Percentiles rank a stretch among this genome's conserved stretches.
These are phyloP conservation scores for Trematomus bernacchii DNA, from an alignment of 2,797 vertebrate species.

Conservation along the genomic window DNA sequence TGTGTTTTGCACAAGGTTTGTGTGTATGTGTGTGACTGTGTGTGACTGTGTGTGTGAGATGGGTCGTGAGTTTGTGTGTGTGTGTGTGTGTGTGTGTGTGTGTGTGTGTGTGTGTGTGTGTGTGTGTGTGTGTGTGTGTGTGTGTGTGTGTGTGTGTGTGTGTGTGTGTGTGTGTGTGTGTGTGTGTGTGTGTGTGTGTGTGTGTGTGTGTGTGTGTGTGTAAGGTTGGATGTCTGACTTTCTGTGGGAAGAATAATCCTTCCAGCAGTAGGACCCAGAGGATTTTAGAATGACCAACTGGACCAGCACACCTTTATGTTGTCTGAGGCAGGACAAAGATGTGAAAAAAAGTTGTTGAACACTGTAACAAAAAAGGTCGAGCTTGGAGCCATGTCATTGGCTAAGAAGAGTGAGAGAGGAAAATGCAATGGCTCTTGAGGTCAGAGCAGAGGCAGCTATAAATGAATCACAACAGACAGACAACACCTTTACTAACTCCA, in stretches of 20 bases:
- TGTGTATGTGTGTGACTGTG: conserved; percentile 32
- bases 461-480: conserved; percentile 69
- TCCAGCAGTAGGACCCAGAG: conserved; percentile 86
- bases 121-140: neutral
- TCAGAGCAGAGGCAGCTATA: conserved; percentile 74
- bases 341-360: conserved; percentile 69
- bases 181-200: neutral
- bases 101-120: neutral
- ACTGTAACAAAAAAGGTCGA: conserved; percentile 65
- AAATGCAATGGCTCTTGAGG: conserved; percentile 76
- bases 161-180: neutral
- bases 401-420: conserved; percentile 75
- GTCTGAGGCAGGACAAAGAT: conserved; percentile 67
- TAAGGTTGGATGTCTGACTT: conserved; percentile 41
- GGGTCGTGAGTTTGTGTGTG: conserved; percentile 11
- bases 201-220: conserved; percentile 33
- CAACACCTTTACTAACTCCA: conserved; percentile 42
- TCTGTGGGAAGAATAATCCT: conserved; percentile 4
- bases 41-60: neutral
- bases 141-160: conserved; percentile 13
- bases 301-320: conserved; percentile 78
- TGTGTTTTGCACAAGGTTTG: conserved; percentile 36
- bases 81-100: neutral
- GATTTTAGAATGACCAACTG: conserved; percentile 34
- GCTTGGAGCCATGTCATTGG: conserved; percentile 79